These are phyloP conservation scores for Carapus acus DNA, from an alignment of 2,797 vertebrate genomes.

Conservation along the genomic window DNA sequence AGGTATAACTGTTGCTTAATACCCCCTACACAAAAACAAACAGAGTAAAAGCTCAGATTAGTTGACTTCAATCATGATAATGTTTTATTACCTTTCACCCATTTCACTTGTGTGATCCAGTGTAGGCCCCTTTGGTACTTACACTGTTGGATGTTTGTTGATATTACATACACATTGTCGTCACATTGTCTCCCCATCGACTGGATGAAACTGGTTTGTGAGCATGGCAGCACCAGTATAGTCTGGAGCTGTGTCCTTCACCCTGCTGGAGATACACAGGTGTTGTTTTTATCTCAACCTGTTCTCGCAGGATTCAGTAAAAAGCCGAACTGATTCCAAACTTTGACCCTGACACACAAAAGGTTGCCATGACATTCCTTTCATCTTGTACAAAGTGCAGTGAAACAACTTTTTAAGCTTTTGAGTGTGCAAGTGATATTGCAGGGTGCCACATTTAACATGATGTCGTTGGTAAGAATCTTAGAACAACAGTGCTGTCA, in stretches of 20 bases:
- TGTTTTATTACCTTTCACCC: too few species aligned
- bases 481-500: too few species aligned
- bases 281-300: slow-evolving; percentile 62
- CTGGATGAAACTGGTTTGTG: slow-evolving; percentile 57
- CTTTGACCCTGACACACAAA: slow-evolving; percentile 8
- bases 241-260: slow-evolving; percentile 52
- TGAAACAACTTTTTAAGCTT: too few species aligned
- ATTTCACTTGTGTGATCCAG: too few species aligned
- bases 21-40: too few species aligned
- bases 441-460: too few species aligned
- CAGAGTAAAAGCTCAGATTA: too few species aligned
- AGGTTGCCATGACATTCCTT: slow-evolving; percentile 15
- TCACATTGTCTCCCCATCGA: slow-evolving; percentile 1
- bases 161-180: slow-evolving; percentile 1
- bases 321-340: slow-evolving; percentile 20
- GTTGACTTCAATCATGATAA: too few species aligned
- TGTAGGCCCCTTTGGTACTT: too few species aligned
- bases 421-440: too few species aligned
- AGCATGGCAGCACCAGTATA: slow-evolving; percentile 21
- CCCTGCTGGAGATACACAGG: slow-evolving; percentile 57
- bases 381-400: slow-evolving; percentile 20
- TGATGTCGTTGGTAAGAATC: too few species aligned
- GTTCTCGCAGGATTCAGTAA: slow-evolving; percentile 57
- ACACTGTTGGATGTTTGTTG: slow-evolving; percentile 23
- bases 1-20: too few species aligned